Evolutionary conservation across 2,797 vertebrate genomes (phyloP), one percentile per base, ranked within the genome.

Genomic region (Falco columbarius): DNA sequence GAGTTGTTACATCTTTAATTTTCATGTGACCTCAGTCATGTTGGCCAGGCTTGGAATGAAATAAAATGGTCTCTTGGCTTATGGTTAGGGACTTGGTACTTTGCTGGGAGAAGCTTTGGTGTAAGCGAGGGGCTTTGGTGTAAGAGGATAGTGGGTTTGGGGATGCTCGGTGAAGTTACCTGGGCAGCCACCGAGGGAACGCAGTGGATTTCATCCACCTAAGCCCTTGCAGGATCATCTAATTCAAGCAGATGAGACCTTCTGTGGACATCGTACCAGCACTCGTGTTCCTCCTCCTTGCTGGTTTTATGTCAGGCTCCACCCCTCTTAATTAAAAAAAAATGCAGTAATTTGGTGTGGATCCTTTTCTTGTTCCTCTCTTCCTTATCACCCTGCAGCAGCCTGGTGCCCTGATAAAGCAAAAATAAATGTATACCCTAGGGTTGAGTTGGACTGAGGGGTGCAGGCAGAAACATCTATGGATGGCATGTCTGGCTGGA

Each of bases 221-320:
- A 36, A 82, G 52, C 51, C 73, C 22, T 83, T 27, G 5, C 2
- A 4, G 34, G 44, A 14, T 30, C 7, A 2, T 52, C 65, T 54
- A 19, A 40, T 61, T 68, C n/a, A 59, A 63, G 61, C 11, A 71
- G 77, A 47, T 10, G 22, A 63, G 17, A 44, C n/a, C 9, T 58
- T 20, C 21, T 3, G 0, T 20, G 36, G 32, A 29, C 12, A 5
- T 44, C 17, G 22, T 32, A 46, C 20, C 26, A 61, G 32, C 34
- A 36, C 15, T 49, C 1, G 0, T 11, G 10, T 34, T 30, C 6
- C 8, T 74, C 27, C 15, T 32, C 42, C 47, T 74, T 4, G 0
- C 34, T 86, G 62, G 26, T 89, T 74, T 91, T 70, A 8, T 26
- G 22, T 63, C 32, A 42, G 36, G 32, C 54, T 4, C 30, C 10